Percentiles rank a stretch among this genome's conserved stretches.
These are phyloP conservation scores for Cepaea nemoralis DNA, from an alignment of 1,140 invertebrate genomes.

Conservation along the genomic window DNA sequence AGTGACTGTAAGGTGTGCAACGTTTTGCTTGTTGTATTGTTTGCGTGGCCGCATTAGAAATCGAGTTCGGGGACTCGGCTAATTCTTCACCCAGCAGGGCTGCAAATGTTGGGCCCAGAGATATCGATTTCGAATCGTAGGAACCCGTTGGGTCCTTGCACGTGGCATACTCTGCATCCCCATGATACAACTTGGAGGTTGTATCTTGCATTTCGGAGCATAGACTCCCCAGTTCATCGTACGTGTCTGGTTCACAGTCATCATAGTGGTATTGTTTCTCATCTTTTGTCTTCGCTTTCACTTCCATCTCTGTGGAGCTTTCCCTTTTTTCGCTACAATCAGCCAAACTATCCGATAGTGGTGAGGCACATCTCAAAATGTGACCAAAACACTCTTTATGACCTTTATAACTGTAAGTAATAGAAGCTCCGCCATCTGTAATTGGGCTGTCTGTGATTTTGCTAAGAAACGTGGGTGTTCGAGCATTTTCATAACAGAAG, in stretches of 20 bases:
- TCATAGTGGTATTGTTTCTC: not conserved
- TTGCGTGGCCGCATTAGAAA: not conserved
- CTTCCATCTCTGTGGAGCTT: not conserved
- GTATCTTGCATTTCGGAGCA: constrained; percentile 27
- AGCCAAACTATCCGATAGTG: not conserved
- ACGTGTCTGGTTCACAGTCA: constrained; percentile 30
- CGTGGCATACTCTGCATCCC: not conserved
- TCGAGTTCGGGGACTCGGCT: not conserved
- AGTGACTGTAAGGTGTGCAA: not conserved
- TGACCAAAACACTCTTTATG: not conserved
- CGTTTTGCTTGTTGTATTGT: not conserved
- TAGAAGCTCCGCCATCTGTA: not conserved
- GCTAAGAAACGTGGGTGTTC: not conserved
- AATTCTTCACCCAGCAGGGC: not conserved
- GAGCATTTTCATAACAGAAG: not conserved
- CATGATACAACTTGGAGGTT: not conserved
- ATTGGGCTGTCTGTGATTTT: not conserved
- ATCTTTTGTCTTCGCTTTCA: not conserved
- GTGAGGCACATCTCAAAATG: not conserved
- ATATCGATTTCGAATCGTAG: not conserved
- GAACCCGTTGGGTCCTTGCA: not conserved
- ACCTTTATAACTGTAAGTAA: not conserved
- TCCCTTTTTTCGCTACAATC: not conserved
- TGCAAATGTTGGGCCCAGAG: not conserved
- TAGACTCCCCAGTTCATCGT: constrained; percentile 28